These are phyloP conservation scores for Chymomyza caudatula DNA, from an alignment of 2,888 invertebrate species.

Conservation along the genomic window DNA sequence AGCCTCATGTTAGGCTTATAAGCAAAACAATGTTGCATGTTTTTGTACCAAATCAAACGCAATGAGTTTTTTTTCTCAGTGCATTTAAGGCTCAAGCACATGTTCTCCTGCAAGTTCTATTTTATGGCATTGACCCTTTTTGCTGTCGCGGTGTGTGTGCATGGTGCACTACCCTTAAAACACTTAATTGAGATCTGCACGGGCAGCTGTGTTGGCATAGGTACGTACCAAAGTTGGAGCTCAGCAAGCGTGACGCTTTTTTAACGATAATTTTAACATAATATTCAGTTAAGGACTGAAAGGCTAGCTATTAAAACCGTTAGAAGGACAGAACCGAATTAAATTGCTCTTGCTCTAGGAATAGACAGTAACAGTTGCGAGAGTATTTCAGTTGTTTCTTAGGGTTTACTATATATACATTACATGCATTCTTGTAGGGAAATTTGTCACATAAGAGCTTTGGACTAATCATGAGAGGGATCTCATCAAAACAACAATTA, in stretches of 20 bases:
- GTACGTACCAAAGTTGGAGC: conserved; percentile 20
- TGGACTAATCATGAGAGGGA: too few relatives aligned
- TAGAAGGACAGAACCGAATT: background rate
- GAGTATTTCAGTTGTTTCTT: background rate
- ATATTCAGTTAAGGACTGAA: background rate
- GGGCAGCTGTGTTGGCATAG: conserved; percentile 47
- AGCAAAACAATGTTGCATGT: too few relatives aligned
- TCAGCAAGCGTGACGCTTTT: conserved; percentile 43
- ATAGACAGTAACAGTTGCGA: background rate
- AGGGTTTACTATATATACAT: background rate
- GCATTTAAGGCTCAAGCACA: background rate
- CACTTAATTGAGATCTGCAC: background rate
- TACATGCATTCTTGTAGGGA: too few relatives aligned
- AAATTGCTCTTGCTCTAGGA: background rate
- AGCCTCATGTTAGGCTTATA: too few relatives aligned
- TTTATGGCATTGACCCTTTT: conserved; percentile 39
- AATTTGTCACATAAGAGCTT: too few relatives aligned
- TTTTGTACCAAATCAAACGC: too few relatives aligned
- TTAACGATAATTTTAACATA: background rate
- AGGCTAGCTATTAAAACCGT: background rate
- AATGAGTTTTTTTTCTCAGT: conserved; percentile 3
- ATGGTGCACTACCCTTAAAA: conserved; percentile 1
- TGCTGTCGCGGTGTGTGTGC: background rate
- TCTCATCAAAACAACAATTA: too few relatives aligned
- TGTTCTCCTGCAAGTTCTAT: background rate